phyloP scores from a whole-genome alignment of 1,140 invertebrate genomes.

The Battus philenor region DNA sequence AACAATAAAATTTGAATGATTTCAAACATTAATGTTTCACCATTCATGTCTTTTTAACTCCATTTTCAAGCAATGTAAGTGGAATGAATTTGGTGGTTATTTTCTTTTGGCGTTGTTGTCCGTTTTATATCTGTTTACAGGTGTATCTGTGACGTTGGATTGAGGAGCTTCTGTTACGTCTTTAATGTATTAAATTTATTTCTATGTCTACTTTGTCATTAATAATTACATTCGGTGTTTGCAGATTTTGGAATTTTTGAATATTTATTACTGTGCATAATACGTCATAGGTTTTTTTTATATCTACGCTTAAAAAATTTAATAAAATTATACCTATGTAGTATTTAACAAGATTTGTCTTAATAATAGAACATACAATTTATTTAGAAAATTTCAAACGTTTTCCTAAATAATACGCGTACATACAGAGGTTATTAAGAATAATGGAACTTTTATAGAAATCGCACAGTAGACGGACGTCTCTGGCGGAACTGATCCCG shows the following conservation, averaged over 20 bases:
- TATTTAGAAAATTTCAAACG: no score
- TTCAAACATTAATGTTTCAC: slow-evolving; percentile 65
- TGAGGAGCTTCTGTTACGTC: slow-evolving; percentile 64
- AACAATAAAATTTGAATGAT: slow-evolving; percentile 62
- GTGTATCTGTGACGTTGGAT: slow-evolving; percentile 57
- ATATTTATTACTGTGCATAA: slow-evolving; percentile 11
- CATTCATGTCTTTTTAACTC: slow-evolving; percentile 56
- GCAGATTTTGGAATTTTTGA: slow-evolving; percentile 63
- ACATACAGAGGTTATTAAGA: slow-evolving; percentile 36
- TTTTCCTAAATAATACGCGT: background rate
- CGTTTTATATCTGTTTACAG: slow-evolving; percentile 57
- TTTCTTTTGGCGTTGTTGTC: slow-evolving; percentile 47
- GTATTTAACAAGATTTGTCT: no score
- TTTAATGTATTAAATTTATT: slow-evolving; percentile 41
- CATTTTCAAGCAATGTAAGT: slow-evolving; percentile 63
- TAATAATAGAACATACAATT: no score
- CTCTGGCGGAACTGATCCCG: slow-evolving; percentile 95
- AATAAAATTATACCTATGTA: no score
- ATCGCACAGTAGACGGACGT: slow-evolving; percentile 83
- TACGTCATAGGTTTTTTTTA: no score
- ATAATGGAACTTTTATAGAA: slow-evolving; percentile 69
- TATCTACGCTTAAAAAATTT: no score
- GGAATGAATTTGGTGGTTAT: slow-evolving; percentile 66
- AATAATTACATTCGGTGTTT: slow-evolving; percentile 63
- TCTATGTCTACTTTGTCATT: slow-evolving; percentile 44